phyloP scores from a whole-genome alignment of 2,797 vertebrate genomes.

The Pseudochromis fuscus region DNA sequence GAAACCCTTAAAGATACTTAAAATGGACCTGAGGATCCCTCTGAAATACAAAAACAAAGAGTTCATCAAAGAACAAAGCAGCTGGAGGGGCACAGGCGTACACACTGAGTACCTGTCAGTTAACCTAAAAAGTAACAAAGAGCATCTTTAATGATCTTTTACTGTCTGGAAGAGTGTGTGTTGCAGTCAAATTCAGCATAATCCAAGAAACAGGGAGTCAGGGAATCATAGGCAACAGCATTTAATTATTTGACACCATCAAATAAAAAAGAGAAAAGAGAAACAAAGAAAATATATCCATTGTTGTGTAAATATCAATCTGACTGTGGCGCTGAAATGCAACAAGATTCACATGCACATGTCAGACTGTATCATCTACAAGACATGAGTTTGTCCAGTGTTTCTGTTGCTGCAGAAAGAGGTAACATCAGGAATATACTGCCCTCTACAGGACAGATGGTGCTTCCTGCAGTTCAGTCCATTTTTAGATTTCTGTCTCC shows the following conservation, averaged over 20 bases:
- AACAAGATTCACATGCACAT: no score
- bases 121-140: background rate
- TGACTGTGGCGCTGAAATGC: background rate
- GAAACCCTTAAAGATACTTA: conserved; percentile 21
- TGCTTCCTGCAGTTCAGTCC: fast-evolving
- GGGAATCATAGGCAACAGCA: background rate
- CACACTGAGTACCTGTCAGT: background rate
- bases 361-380: background rate
- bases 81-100: background rate
- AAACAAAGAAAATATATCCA: background rate
- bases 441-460: conserved; percentile 38
- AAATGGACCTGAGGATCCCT: background rate
- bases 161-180: background rate
- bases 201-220: fast-evolving
- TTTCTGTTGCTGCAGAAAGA: background rate
- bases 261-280: background rate
- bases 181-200: background rate
- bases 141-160: background rate
- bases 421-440: background rate
- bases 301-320: no score
- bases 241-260: background rate
- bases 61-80: conserved; percentile 2
- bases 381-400: background rate
- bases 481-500: conserved; percentile 28
- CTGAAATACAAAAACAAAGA: conserved; percentile 7